Base-by-base conservation (phyloP, 1,140 invertebrate genomes). In the Micrasema longulum region DNA sequence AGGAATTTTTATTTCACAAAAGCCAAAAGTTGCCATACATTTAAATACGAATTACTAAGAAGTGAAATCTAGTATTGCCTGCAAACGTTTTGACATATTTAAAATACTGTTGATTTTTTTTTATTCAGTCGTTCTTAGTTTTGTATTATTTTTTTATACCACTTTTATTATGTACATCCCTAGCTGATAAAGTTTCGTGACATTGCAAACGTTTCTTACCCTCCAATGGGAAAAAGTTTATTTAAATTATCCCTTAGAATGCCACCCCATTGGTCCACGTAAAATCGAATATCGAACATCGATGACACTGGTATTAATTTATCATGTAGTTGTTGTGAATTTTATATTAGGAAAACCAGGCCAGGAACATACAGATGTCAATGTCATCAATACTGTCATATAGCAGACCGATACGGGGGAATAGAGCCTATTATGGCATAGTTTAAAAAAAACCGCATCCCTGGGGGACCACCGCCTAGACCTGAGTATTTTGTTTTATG, bases 321-420 rank as follows among this genome's bases (percentile, higher is more conserved):
- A n/a, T 18, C 2, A 57, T 57, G 31, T 57, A 18, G 35, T 57
- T 57, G 26, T 57, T 38, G n/a, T n/a, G n/a, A n/a, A n/a, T n/a
- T n/a, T n/a, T 38, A 1, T 14, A 9, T 45, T 23, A 31, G 6
- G 10, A 10, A 35, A 10, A 10, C 26, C n/a, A 12, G 26, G n/a
- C 1, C 1, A 12, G 12, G 10, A 7, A 36, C n/a, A n/a, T 16
- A 12, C 53, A 18, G 7, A 7, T 18, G 31, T 57, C n/a, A 57
- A 16, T 38, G 23, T 57, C 31, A 57, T 14, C 18, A 16, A 14
- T 16, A 45, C n/a, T 45, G 43, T 45, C 50, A 53, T 1, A 53
- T 3, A 26, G n/a, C 20, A n/a, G 5, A 53, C 50, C 18, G 12
- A 22, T 22, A 23, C 50, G 12, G 2, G 4, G 18, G 18, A 4